Base-by-base conservation (phyloP, 2,888 invertebrate genomes). In the Eucriotettix oculatus region DNA sequence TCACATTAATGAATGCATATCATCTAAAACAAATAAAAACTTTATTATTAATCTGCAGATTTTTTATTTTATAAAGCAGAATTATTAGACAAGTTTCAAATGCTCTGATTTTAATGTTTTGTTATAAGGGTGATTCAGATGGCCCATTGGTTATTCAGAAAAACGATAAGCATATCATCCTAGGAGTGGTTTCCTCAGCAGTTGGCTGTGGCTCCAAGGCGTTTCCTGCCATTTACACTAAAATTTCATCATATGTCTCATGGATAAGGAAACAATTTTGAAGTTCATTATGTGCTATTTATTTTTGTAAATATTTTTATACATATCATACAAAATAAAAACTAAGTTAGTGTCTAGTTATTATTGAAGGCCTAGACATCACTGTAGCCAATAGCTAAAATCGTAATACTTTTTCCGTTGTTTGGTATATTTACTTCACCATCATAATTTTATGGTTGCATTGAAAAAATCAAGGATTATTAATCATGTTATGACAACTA, bases 51-150 rank as follows among this genome's bases (percentile, higher is more conserved):
- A 14, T 56, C 3, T 16, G 10, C 10, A 40, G 17, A 54, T 44
- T 12, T 54, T 42, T 59, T 5, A 7, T 41, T n/a, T 10, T 2
- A 9, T 17, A 9, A 42, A 14, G 12, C 2, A 54, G n/a, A 41
- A 10, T 16, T 12, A 55, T 41, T 12, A n/a, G 12, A 56, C 12
- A 5, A 52, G 29, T 29, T 29, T 7, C 17, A 41, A 55, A 16
- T 11, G 11, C 12, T n/a, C n/a, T n/a, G n/a, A n/a, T 16, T 40
- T 16, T 40, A 10, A 42, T 55, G 12, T 52, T 16, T 61, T 40
- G 43, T 59, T 61, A 57, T 1, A 59, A 67, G 66, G 67, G 67
- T 52, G 67, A 67, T 55, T 67, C 67, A 29, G 67, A 66, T n/a
- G 67, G 67, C 12, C 67, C 67, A 10, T 60, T 67, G 14, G 65